Conservation (phyloP, 1,140 invertebrate species). For the Anoplophora glabripennis region DNA sequence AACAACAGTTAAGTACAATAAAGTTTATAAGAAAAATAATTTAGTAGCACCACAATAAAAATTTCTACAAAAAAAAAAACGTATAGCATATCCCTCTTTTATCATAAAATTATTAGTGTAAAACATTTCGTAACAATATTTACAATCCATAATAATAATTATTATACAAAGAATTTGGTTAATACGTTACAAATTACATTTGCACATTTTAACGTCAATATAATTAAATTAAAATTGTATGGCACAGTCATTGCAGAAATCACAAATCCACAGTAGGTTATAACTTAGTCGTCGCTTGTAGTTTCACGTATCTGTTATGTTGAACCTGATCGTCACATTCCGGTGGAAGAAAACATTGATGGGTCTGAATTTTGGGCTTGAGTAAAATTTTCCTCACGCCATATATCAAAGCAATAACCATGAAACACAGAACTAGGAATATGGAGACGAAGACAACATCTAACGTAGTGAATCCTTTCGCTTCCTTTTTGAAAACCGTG, state of each 20-base stretch:
- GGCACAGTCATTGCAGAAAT: slow-evolving; percentile 6
- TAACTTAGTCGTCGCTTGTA: slow-evolving; percentile 60
- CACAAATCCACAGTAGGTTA: slow-evolving; percentile 5
- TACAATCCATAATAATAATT: background rate
- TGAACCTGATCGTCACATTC: slow-evolving; percentile 51
- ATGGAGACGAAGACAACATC: slow-evolving; percentile 55
- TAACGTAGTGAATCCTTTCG: slow-evolving; percentile 51
- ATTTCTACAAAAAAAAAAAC: no score
- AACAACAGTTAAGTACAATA: no score
- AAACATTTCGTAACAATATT: background rate
- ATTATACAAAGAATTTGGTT: background rate
- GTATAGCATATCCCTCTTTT: background rate
- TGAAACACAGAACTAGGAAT: slow-evolving; percentile 54
- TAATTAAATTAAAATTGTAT: slow-evolving; percentile 8
- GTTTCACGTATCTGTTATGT: slow-evolving; percentile 58
- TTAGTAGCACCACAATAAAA: no score
- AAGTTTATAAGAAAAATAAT: no score
- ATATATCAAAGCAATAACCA: slow-evolving; percentile 55
- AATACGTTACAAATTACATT: background rate
- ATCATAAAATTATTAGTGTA: background rate
- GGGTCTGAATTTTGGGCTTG: slow-evolving; percentile 52
- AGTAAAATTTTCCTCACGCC: slow-evolving; percentile 55
- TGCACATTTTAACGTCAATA: background rate
- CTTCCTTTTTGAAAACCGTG: slow-evolving; percentile 52
- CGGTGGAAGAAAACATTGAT: slow-evolving; percentile 57